Evolutionary conservation across 64 coral and sea anemone genomes (phyloP), one percentile per base, ranked within the genome.

Genomic region (Acropora tenuis): DNA sequence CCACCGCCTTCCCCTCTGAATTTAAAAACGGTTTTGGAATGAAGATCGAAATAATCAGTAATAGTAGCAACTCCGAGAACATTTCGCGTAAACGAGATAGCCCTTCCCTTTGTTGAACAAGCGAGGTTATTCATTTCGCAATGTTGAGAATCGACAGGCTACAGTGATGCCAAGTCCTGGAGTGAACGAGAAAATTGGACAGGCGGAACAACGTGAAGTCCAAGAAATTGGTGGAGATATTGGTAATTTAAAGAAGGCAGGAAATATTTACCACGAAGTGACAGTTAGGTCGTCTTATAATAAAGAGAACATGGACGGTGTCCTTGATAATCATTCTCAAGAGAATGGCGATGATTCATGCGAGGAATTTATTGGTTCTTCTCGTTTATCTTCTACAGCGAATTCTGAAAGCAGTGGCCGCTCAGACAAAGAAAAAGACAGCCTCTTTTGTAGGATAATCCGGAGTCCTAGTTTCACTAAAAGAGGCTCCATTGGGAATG

Each of bases 401-500:
- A 41, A 76, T 18, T 55, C 20, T 5, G 71, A 57, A 6, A 18
- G 10, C 48, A 48, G 13, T 8, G 41, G 41, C 72, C 13, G 52
- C 5, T 11, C 49, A 45, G 17, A 55, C 15, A 65, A 76, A 76
- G 57, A 77, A 5, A 58, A 76, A 76, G 49, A 18, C 20, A 48
- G 43, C 48, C 41, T 55, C 16, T 43, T 77, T 76, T 48, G 49
- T 2, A 76, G 57, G 48, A 76, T 77, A 88, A 76, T 76, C 2
- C 61, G 41, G 52, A 88, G 48, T 73, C 47, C 50, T 12, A 16
- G 42, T 69, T 11, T 90, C 47, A 50, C 78, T 5, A 68, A 76
- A 74, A 52, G 79, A 19, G 85, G 73, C 44, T 87, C 63, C 8
- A 81, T 44, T 73, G 78, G 79, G 68, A 72, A 53, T 17, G 41